Conservation (phyloP, 2,113 vertebrate species). For the Serinus canaria region DNA sequence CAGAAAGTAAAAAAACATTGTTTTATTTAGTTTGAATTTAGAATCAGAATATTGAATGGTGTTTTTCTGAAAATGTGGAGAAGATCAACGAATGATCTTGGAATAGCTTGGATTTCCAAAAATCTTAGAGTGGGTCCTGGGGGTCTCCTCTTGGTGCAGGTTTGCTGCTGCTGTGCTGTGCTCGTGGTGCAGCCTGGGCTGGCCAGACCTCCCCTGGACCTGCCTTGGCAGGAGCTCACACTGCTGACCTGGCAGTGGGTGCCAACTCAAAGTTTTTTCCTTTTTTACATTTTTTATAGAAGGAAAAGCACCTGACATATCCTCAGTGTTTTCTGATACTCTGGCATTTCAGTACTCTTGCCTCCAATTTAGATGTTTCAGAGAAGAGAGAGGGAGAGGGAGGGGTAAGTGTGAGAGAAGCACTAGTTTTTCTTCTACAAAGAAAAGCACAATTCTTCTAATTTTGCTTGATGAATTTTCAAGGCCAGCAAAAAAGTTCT, state of each 20-base stretch:
- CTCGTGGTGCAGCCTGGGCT: neutral
- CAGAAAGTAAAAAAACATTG: conserved; percentile 2
- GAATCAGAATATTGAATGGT: neutral
- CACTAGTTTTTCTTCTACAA: neutral
- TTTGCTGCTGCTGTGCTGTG: neutral
- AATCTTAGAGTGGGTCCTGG: neutral
- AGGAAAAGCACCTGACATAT: neutral
- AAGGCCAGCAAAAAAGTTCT: neutral
- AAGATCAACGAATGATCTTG: neutral
- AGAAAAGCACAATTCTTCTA: neutral
- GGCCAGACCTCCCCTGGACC: neutral
- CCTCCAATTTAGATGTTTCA: neutral
- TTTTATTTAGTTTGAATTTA: conserved; percentile 35
- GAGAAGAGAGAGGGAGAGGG: neutral
- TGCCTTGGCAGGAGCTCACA: neutral
- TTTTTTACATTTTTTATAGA: neutral
- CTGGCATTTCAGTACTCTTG: neutral
- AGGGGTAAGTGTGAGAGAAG: neutral
- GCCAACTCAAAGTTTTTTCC: neutral
- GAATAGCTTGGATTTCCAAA: neutral
- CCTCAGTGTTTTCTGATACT: neutral
- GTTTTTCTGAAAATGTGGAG: neutral
- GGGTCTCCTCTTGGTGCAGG: neutral
- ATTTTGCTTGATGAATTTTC: neutral
- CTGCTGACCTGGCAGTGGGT: neutral